Evolutionary conservation across 1,140 invertebrate species (phyloP).

Genomic region (Bilobella aurantiaca): DNA sequence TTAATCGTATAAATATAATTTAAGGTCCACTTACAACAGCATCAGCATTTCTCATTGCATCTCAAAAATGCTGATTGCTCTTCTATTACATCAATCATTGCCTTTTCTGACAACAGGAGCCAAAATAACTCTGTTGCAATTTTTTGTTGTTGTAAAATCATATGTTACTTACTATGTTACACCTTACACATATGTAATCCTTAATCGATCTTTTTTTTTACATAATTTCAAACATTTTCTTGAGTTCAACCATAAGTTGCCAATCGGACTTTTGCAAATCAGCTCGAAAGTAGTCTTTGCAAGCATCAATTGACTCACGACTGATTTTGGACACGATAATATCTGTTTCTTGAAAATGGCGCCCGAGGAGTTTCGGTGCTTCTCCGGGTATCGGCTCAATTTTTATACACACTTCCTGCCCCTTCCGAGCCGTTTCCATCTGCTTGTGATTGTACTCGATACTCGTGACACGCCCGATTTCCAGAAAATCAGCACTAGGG

Average conservation of each 20-base stretch:
- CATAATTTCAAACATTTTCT: conserved; percentile 94
- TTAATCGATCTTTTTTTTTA: conserved; percentile 43
- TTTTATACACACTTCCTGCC: conserved; percentile 97
- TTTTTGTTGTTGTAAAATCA: no score
- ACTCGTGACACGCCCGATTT: conserved; percentile 86
- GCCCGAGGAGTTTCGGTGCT: conserved; percentile 92
- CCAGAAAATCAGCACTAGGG: conserved; percentile 69
- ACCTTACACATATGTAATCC: background rate
- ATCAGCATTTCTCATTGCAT: no score
- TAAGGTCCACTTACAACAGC: no score
- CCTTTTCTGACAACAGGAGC: no score
- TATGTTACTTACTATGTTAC: no score
- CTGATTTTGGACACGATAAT: conserved; percentile 94
- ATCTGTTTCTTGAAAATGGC: conserved; percentile 96
- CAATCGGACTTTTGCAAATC: conserved; percentile 93
- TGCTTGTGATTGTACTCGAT: conserved; percentile 73
- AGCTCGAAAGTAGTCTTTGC: conserved; percentile 97
- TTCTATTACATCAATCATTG: no score
- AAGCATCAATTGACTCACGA: conserved; percentile 93
- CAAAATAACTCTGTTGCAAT: no score
- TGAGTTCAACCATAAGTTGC: conserved; percentile 95
- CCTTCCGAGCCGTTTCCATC: conserved; percentile 84
- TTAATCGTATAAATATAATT: no score
- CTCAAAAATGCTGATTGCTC: no score
- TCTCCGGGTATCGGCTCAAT: conserved; percentile 93